Base-by-base conservation (phyloP, 2,113 vertebrate species). In the Cyprinodon brontotheroides region DNA sequence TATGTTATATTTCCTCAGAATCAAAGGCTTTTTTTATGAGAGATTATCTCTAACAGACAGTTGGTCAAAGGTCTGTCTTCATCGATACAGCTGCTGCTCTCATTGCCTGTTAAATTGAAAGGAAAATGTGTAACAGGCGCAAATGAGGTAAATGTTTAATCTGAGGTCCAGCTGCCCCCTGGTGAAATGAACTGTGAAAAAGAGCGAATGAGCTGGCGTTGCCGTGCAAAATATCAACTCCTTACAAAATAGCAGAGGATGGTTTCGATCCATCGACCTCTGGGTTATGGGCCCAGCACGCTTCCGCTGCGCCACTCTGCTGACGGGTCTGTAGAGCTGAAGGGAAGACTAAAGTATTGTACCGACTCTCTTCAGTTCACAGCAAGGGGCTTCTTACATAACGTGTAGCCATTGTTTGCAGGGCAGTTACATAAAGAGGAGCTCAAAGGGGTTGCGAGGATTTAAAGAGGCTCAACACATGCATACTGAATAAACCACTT, bases 201-300 rank as follows among this genome's bases (percentile, higher is more conserved):
- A 29, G 29, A 48, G 4, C 22, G 22, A 4, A 3, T 61, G 2
- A 8, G 39, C 39, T 29, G 50, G n/a, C n/a, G 17, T 3, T 57
- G 3, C 17, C 7, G 4, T 15, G 2, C 50, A 53, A 53, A 6
- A 2, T 53, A 14, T 7, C 50, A 17, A 6, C 14, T 20, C 7
- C 7, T 20, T 6, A 57, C 17, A 80, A 82, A 75, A 57, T 29
- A 65, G 70, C 57, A 48, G 41, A 48, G 40, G 0, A 38, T 20
- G 22, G 29, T 13, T 94, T 95, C 91, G 93, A 95, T 94, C 92
- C 93, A 94, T 94, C 93, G 91, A 94, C 93, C 93, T 94, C 93
- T 94, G 94, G 93, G 93, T 94, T 94, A 94, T 94, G 93, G 93
- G 93, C 92, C 94, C 94, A 94, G 93, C 93, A 94, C 92, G 93